A percentile compares a stretch with the other conserved stretches of the same genome.
Conservation (phyloP, 2,797 vertebrate genomes). For the Enteromius viviparus region DNA sequence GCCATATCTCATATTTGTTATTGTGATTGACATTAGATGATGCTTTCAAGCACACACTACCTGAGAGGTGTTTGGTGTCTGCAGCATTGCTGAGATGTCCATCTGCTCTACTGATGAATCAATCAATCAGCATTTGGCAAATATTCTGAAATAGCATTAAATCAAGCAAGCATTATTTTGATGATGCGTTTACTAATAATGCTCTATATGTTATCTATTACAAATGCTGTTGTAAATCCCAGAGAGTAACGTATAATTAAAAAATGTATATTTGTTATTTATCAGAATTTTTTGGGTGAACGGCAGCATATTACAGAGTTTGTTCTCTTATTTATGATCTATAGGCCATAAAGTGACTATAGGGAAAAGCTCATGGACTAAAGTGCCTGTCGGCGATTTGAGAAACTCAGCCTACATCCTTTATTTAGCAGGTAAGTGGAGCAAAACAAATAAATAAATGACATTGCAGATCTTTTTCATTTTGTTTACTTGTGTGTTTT, state of each 20-base stretch:
- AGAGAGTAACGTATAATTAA: background rate
- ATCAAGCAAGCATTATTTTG: background rate
- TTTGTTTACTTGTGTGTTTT: background rate
- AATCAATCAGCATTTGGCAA: background rate
- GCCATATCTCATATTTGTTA: background rate
- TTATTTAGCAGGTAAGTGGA: constrained; percentile 56
- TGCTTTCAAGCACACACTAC: background rate
- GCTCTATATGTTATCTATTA: background rate
- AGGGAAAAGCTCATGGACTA: constrained; percentile 64
- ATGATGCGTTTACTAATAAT: background rate
- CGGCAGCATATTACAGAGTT: constrained; percentile 46
- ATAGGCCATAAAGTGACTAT: constrained; percentile 53
- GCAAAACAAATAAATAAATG: background rate
- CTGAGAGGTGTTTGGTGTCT: background rate
- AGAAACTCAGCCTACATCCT: constrained; percentile 23
- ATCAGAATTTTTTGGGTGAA: background rate
- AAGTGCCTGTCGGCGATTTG: constrained; percentile 3
- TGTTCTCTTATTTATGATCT: constrained; percentile 52
- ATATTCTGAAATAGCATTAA: background rate
- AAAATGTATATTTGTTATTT: background rate
- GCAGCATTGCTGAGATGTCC: background rate
- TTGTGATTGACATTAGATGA: background rate
- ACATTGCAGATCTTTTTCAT: background rate
- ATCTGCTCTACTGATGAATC: background rate
- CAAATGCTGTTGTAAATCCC: background rate